Evolutionary conservation across 2,888 invertebrate genomes (phyloP).

Genomic region (Habrosyne pyritoides): DNA sequence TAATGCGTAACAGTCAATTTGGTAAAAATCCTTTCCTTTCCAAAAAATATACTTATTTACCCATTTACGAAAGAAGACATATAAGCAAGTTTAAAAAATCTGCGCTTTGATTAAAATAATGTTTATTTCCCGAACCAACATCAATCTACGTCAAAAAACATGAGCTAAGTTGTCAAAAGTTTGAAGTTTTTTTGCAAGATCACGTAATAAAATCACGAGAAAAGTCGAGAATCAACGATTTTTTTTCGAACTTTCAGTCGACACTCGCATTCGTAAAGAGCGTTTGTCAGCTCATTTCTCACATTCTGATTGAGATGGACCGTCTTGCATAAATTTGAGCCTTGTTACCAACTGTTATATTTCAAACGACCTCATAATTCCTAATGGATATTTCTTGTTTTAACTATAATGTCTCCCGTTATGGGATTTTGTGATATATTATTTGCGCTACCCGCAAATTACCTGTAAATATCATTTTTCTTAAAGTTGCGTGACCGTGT

Average conservation of each 20-base stretch:
- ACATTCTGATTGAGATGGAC: constrained; percentile 56
- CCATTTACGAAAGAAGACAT: neutral
- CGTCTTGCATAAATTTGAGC: constrained; percentile 44
- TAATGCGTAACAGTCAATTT: constrained; percentile 1
- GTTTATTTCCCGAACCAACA: constrained; percentile 50
- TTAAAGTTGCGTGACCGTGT: constrained; percentile 31
- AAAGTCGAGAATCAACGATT: constrained; percentile 42
- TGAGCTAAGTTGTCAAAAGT: constrained; percentile 55
- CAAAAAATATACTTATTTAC: neutral
- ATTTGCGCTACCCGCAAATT: constrained; percentile 13
- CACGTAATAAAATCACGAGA: constrained; percentile 53
- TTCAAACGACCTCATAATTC: constrained; percentile 34
- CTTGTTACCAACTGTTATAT: constrained; percentile 36
- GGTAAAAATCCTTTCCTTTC: neutral
- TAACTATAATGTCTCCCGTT: constrained; percentile 16
- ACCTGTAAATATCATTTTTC: constrained; percentile 34
- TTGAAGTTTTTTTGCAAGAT: constrained; percentile 51
- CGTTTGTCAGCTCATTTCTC: constrained; percentile 65
- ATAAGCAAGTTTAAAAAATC: constrained; percentile 9
- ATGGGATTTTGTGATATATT: constrained; percentile 9
- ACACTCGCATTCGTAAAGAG: constrained; percentile 44
- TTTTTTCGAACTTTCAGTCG: constrained; percentile 44
- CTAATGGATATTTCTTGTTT: constrained; percentile 36
- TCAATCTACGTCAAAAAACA: constrained; percentile 62
- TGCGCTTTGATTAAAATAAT: constrained; percentile 32